A percentile compares a stretch with the other conserved stretches of the same genome.
Conservation (phyloP, 2,113 vertebrate species). For the Leptodactylus fuscus region DNA sequence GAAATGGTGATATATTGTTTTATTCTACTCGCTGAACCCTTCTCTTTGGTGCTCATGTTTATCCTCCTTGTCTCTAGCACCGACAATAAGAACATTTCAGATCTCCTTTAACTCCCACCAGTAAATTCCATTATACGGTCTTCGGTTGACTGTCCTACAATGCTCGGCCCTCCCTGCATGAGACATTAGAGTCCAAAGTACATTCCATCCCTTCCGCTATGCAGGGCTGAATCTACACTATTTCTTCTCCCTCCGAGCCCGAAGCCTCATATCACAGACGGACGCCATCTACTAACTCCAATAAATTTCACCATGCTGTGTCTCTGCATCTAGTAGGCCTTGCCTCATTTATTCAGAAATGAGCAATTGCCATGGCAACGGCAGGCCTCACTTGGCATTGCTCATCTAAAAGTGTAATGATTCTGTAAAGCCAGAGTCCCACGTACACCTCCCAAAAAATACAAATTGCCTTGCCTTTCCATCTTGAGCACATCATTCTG, state of each 20-base stretch:
- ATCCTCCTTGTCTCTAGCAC: not conserved
- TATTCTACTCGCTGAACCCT: not conserved
- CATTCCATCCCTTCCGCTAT: slow-evolving; percentile 43
- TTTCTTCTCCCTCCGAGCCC: slow-evolving; percentile 37
- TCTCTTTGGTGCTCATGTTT: slow-evolving; percentile 1
- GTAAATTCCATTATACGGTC: slow-evolving; percentile 47
- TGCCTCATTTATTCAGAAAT: slow-evolving; percentile 61
- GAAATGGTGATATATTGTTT: slow-evolving; percentile 1
- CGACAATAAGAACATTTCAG: slow-evolving; percentile 8
- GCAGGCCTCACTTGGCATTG: slow-evolving; percentile 60
- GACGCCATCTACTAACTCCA: slow-evolving; percentile 57
- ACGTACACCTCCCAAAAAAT: slow-evolving; percentile 56
- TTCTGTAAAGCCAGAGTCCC: slow-evolving; percentile 57
- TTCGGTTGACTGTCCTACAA: slow-evolving; percentile 15
- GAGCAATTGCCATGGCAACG: slow-evolving; percentile 60
- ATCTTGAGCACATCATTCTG: slow-evolving; percentile 24
- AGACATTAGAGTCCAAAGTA: slow-evolving; percentile 24
- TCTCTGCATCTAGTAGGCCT: slow-evolving; percentile 58
- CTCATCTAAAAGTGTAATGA: slow-evolving; percentile 61
- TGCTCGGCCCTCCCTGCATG: slow-evolving; percentile 19
- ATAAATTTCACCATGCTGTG: slow-evolving; percentile 59
- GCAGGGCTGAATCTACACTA: slow-evolving; percentile 37
- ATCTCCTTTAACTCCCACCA: slow-evolving; percentile 15
- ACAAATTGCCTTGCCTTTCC: slow-evolving; percentile 53
- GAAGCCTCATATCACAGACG: slow-evolving; percentile 54